A percentile compares a stretch with the other conserved stretches of the same genome.
These are phyloP conservation scores for Cyrtonyx montezumae DNA, from an alignment of 2,113 vertebrate genomes.

Conservation along the genomic window DNA sequence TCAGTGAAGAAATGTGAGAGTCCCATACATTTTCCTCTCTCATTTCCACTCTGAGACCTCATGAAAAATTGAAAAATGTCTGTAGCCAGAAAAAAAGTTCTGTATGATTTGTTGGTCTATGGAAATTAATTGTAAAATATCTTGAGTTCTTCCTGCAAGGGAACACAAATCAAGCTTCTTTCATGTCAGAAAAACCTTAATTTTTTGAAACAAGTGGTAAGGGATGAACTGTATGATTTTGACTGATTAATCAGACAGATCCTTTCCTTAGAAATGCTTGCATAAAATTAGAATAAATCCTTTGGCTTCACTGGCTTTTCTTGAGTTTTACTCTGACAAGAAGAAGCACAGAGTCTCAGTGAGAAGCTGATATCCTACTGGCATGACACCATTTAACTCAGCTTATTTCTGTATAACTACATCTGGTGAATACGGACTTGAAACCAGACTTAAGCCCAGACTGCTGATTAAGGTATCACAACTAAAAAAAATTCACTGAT, in stretches of 20 bases:
- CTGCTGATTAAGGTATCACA: slow-evolving; percentile 44
- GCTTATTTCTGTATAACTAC: not conserved
- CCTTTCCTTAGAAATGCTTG: not conserved
- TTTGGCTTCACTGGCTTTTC: not conserved
- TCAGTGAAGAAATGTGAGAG: slow-evolving; percentile 39
- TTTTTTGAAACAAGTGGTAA: slow-evolving; percentile 14
- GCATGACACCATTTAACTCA: not conserved
- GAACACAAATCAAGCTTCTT: slow-evolving; percentile 8
- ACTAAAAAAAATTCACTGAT: not conserved
- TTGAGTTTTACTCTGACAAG: not conserved
- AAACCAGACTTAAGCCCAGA: not conserved
- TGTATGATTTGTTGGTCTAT: not conserved
- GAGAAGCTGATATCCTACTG: not conserved
- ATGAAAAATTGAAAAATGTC: slow-evolving; percentile 34
- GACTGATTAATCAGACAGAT: not conserved
- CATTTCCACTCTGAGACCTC: slow-evolving; percentile 4
- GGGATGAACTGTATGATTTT: not conserved
- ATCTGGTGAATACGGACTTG: not conserved
- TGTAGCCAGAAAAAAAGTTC: not conserved
- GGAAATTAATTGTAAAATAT: slow-evolving; percentile 10
- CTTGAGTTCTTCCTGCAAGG: slow-evolving; percentile 6
- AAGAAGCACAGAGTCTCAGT: not conserved
- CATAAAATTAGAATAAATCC: slow-evolving; percentile 4
- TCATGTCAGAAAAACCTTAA: not conserved
- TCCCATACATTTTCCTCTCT: slow-evolving; percentile 18